phyloP scores from a whole-genome alignment of 2,113 vertebrate species.

The Catharus fuscescens region DNA sequence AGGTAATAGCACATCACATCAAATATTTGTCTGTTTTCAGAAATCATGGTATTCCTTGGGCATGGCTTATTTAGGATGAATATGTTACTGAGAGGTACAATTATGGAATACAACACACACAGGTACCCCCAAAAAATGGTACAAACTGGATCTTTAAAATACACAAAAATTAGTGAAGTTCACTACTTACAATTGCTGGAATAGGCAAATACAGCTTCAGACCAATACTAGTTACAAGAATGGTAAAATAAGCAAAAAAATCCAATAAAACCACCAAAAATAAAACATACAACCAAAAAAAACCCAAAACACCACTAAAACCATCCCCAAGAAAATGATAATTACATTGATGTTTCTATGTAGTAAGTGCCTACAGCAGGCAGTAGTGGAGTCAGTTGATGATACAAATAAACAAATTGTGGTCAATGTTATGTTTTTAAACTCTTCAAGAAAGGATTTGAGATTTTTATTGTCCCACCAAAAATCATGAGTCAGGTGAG shows the following conservation, averaged over 20 bases:
- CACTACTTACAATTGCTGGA: background rate
- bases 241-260: background rate
- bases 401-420: too few species aligned
- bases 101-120: background rate
- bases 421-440: too few species aligned
- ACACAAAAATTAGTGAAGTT: background rate
- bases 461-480: too few species aligned
- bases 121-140: background rate
- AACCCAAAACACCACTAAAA: too few species aligned
- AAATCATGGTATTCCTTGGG: background rate
- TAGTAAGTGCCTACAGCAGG: too few species aligned
- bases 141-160: background rate
- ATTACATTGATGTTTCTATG: too few species aligned
- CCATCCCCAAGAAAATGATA: too few species aligned
- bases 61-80: background rate
- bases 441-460: too few species aligned
- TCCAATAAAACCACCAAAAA: background rate
- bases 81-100: background rate
- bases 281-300: too few species aligned
- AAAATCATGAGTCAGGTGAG: too few species aligned
- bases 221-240: background rate
- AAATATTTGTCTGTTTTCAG: background rate
- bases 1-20: background rate
- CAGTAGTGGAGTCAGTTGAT: too few species aligned
- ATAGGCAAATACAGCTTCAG: background rate